phyloP scores from a whole-genome alignment of 2,888 invertebrate genomes.

The Caenorhabditis virilis region DNA sequence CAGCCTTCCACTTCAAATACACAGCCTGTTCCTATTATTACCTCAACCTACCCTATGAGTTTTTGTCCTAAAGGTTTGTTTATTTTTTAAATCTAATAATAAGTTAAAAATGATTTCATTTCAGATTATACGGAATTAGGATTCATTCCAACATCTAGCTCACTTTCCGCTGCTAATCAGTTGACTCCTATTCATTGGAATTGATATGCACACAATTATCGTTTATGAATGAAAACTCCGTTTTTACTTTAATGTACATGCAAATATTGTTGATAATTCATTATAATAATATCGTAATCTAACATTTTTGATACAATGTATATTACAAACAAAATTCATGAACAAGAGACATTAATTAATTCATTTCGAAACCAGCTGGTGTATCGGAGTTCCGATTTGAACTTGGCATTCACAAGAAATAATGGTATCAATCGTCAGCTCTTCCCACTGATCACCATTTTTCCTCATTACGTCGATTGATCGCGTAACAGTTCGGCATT shows the following conservation, averaged over 20 bases:
- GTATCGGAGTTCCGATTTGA: slow-evolving; percentile 34
- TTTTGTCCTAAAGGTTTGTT: background rate
- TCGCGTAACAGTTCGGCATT: slow-evolving; percentile 42
- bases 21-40: background rate
- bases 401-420: slow-evolving; percentile 55
- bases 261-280: background rate
- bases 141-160: background rate
- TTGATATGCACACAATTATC: too few species aligned
- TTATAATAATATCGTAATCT: too few species aligned
- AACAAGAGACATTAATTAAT: background rate
- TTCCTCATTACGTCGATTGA: slow-evolving; percentile 41
- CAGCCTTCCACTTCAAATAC: background rate
- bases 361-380: slow-evolving; percentile 36
- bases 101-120: too few species aligned
- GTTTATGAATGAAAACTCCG: too few species aligned
- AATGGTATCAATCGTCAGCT: slow-evolving; percentile 40
- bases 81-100: too few species aligned
- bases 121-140: background rate
- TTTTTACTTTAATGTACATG: too few species aligned
- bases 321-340: background rate
- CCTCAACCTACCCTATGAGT: background rate
- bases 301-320: background rate
- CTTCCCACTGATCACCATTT: slow-evolving; percentile 35
- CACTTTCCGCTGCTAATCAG: background rate
- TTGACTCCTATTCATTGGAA: background rate